A percentile compares a stretch with the other conserved stretches of the same genome.
Conservation (phyloP, 2,113 vertebrate genomes). For the Tragelaphus imberbis region DNA sequence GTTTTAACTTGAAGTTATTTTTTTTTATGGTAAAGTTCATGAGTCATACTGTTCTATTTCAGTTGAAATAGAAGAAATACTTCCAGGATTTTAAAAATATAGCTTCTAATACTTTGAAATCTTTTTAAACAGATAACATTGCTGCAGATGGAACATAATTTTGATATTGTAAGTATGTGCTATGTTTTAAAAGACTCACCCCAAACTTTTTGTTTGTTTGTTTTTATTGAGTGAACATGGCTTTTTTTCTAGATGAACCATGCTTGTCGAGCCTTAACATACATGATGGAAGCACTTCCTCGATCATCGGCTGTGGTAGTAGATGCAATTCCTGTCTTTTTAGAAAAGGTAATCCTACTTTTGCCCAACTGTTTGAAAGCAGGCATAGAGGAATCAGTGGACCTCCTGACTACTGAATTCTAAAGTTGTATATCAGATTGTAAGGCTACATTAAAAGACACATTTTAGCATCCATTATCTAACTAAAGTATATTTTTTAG, state of each 20-base stretch:
- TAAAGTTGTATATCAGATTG: background rate
- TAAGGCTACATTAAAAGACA: background rate
- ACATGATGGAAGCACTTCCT: conserved; percentile 99
- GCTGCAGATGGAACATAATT: conserved; percentile 99
- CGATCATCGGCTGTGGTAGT: conserved; percentile 98
- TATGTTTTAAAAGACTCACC: background rate
- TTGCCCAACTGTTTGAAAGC: background rate
- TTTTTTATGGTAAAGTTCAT: background rate
- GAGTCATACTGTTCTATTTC: background rate
- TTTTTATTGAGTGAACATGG: background rate
- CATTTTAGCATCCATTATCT: background rate
- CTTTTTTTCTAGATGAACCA: conserved; percentile 92
- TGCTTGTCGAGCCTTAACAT: conserved; percentile 97
- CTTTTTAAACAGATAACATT: conserved; percentile 90
- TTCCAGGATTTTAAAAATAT: background rate
- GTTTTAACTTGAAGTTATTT: background rate
- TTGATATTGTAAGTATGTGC: conserved; percentile 95
- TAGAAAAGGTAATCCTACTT: conserved; percentile 91
- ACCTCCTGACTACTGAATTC: background rate
- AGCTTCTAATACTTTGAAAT: conserved; percentile 12
- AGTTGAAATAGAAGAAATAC: background rate
- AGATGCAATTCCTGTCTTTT: conserved; percentile 98
- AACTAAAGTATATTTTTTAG: background rate
- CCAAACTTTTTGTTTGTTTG: background rate
- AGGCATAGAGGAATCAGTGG: background rate